Evolutionary conservation across 2,113 vertebrate species (phyloP), one percentile per base, ranked within the genome.

Genomic region (Eublepharis macularius): DNA sequence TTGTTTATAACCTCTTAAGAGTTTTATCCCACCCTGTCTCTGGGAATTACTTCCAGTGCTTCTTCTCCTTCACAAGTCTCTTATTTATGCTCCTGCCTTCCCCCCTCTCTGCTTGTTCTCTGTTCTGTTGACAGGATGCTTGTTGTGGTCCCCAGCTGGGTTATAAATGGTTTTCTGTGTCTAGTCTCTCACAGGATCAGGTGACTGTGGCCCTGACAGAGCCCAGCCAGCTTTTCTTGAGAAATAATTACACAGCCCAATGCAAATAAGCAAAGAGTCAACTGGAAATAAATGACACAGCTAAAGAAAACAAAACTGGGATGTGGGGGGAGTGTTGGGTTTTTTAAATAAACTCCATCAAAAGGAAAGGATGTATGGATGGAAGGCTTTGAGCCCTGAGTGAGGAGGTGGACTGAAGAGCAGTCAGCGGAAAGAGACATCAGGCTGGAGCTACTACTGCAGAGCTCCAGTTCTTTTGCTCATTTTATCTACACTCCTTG

Each of bases 221-320:
- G 63, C 65, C 69, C 36, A 80, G 70, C 76, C 68, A 74, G 57
- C 60, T 80, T 83, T 81, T 83, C 86, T 74, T 75, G 86, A 87
- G 86, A 87, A 87, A 80, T 84, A 83, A 87, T 87, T 87, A 84
- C 69, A 79, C 69, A 80, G 60, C 32, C 86, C 81, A 87, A 54
- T 75, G 76, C 86, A 87, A 87, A 87, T 87, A 87, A 87, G 81
- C 86, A 87, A 80, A 83, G 81, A 74, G 81, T 87, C 76, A 83
- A 80, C 81, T 80, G 76, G 69, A 87, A 87, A 87, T 83, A 87
- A 84, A 87, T 80, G 86, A 87, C 86, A 87, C 86, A 36, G 81
- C 86, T 87, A 87, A 87, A 87, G 81, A 87, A 87, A 87, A 87
- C 81, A 87, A 54, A n/a, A 57, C 29, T 80, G 84, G 69, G 84